These are phyloP conservation scores for Cydia splendana DNA, from an alignment of 1,140 invertebrate genomes.

Conservation along the genomic window DNA sequence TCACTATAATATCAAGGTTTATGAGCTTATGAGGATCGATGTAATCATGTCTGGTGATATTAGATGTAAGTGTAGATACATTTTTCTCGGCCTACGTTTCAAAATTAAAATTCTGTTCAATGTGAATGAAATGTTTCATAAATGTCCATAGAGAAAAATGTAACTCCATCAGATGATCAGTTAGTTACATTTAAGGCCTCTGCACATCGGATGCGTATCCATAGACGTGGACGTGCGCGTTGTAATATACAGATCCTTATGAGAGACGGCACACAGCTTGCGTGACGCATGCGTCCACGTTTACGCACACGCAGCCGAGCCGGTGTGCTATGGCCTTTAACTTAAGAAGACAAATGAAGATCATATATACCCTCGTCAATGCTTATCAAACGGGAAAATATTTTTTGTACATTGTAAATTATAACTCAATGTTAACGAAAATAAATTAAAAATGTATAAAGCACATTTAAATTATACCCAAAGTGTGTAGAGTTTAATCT, in stretches of 20 bases:
- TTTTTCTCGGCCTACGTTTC: constrained; percentile 40
- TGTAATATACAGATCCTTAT: no score
- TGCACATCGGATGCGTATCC: no score
- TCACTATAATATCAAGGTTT: constrained; percentile 55
- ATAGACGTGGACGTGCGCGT: no score
- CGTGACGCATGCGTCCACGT: no score
- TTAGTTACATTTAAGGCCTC: constrained; percentile 35
- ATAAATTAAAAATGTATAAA: constrained; percentile 30
- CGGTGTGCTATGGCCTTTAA: background rate
- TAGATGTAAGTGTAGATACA: constrained; percentile 66
- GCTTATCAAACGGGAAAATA: constrained; percentile 46
- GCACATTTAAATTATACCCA: constrained; percentile 33
- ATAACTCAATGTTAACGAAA: constrained; percentile 16
- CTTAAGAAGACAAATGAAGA: constrained; percentile 42
- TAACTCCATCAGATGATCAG: constrained; percentile 19
- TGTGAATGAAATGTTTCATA: background rate
- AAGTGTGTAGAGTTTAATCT: constrained; percentile 24
- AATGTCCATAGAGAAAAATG: constrained; percentile 1
- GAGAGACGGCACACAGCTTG: no score
- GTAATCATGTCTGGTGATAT: constrained; percentile 65
- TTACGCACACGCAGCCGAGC: no score
- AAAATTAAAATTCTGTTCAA: background rate
- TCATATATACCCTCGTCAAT: constrained; percentile 40
- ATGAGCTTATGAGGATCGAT: constrained; percentile 71
- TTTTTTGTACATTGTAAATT: constrained; percentile 61